Base-by-base conservation (phyloP, 1,140 invertebrate species). In the Pseudachorutes palmiensis region DNA sequence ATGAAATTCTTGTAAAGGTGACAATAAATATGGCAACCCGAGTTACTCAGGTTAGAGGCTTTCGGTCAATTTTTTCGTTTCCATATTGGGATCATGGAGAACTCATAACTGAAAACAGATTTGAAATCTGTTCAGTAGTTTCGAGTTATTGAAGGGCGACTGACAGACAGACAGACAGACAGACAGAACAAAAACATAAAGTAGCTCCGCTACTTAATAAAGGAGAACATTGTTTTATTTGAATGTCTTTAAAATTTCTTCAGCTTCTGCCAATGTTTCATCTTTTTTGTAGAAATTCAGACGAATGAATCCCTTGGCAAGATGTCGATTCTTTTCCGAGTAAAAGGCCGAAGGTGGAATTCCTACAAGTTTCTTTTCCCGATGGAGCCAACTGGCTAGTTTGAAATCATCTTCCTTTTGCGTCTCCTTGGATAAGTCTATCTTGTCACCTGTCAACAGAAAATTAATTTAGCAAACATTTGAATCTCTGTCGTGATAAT, bases 121-220 rank as follows among this genome's bases (percentile, higher is more conserved):
- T 92, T 91, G 2, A 89, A 92, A 78, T 98, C 91, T 1, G 90
- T 90, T 95, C 96, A 98, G 19, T 9, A 19, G 19, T 41, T 41
- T 41, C 5, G 19, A 41, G 19, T 9, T 9, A 41, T 9, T 41
- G 19, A 41, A 9, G 87, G 84, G 82, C 94, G 96, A 93, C 93
- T 96, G 1, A 97, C 97, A 3, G 97, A 99, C 2, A 94, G 91
- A 70, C 91, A 94, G 79, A 99, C 98, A n/a, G n/a, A n/a, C n/a
- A n/a, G n/a, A n/a, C n/a, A n/a, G n/a, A n/a, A n/a, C n/a, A n/a
- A n/a, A n/a, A 41, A 41, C 19, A 41, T 9, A 19, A 41, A 41
- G 19, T 41, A 41, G 19, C 5, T 9, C 19, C 36, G 19, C 5
- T 9, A 41, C 5, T 5, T 41, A 41, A 41, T 5, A 19, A 41